These are phyloP conservation scores for Plemyria rubiginata DNA, from an alignment of 2,888 invertebrate genomes.

Conservation along the genomic window DNA sequence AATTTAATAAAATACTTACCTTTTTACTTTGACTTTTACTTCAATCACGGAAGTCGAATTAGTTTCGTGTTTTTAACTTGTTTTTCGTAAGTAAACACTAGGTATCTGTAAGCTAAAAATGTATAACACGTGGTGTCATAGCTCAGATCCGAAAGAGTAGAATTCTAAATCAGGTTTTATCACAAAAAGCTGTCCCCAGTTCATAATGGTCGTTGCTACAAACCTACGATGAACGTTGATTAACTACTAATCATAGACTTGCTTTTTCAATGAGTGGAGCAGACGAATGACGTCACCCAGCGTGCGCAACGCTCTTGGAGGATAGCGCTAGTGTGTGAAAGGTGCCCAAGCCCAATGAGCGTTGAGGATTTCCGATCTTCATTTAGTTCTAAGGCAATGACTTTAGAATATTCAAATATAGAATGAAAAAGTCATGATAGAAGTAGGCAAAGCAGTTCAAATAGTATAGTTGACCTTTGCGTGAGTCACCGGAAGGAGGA, in stretches of 20 bases:
- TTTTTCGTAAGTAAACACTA: no score
- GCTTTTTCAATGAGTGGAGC: constrained; percentile 29
- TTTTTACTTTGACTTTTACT: no score
- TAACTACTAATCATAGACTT: constrained; percentile 11
- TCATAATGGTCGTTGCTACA: neutral
- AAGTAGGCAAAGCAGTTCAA: constrained; percentile 22
- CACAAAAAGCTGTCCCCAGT: neutral
- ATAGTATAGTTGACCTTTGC: constrained; percentile 59
- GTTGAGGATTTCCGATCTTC: neutral
- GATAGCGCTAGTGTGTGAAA: neutral
- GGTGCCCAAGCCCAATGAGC: constrained; percentile 10
- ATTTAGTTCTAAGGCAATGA: constrained; percentile 5
- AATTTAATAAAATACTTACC: no score
- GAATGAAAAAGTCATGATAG: constrained; percentile 6
- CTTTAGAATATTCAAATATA: constrained; percentile 5
- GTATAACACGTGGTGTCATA: no score
- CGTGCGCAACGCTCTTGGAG: neutral
- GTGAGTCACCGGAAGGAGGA: constrained; percentile 47
- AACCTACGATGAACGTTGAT: constrained; percentile 6
- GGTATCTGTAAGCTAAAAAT: no score
- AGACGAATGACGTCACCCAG: constrained; percentile 28
- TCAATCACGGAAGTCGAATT: no score
- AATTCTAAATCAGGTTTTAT: neutral
- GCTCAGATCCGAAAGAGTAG: no score
- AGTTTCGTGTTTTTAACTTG: no score